Conservation (phyloP, 2,888 invertebrate species). For the Formica aserva region DNA sequence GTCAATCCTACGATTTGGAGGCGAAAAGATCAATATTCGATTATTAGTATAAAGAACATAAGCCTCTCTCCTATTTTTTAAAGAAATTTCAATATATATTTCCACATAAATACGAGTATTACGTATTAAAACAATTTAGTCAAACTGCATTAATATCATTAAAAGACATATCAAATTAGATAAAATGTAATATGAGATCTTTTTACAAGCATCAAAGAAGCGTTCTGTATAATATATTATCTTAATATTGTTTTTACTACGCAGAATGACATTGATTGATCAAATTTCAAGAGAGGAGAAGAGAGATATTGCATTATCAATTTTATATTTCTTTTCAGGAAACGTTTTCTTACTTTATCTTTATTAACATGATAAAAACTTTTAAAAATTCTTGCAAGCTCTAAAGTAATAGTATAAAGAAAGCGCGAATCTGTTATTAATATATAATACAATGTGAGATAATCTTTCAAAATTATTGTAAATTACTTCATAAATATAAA, state of each 20-base stretch:
- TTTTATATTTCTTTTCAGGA: neutral
- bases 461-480: constrained; percentile 30
- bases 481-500: constrained; percentile 45
- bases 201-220: neutral
- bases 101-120: neutral
- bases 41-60: neutral
- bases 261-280: constrained; percentile 8
- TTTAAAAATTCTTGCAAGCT: neutral
- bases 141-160: neutral
- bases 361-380: constrained; percentile 14
- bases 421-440: constrained; percentile 15
- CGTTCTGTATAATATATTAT: neutral
- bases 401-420: neutral
- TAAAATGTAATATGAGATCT: neutral
- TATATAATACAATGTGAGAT: neutral
- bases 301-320: neutral
- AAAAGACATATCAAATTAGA: neutral
- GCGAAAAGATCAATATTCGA: neutral
- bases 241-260: neutral
- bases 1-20: neutral
- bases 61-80: neutral
- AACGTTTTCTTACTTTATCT: neutral
- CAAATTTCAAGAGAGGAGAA: neutral
- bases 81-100: neutral
- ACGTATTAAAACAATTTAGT: neutral